Evolutionary conservation across 1,140 invertebrate species (phyloP).

Genomic region (Drosophila truncata): DNA sequence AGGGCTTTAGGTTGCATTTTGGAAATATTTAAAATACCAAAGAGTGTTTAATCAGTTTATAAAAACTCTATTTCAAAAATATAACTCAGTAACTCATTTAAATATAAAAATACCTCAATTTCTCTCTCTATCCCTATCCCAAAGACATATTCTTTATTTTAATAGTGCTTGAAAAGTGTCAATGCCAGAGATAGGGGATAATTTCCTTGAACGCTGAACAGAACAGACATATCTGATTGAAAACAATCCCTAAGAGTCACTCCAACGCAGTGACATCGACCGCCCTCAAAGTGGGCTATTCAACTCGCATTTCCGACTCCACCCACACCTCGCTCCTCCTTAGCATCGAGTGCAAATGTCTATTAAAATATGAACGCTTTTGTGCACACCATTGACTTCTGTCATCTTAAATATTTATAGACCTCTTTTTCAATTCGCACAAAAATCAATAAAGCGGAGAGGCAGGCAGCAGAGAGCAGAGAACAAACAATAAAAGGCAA

Average conservation of each 20-base stretch:
- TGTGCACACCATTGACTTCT: constrained; percentile 60
- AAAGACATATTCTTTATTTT: not conserved
- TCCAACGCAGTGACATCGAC: not conserved
- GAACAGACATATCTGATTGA: not conserved
- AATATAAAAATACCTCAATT: not conserved
- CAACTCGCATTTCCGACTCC: constrained; percentile 13
- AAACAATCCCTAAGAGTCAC: constrained; percentile 11
- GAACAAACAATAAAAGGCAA: constrained; percentile 2
- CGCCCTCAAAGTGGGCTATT: constrained; percentile 3
- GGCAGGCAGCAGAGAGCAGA: not conserved
- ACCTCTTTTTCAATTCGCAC: constrained; percentile 33
- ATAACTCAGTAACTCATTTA: not conserved
- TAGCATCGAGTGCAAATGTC: constrained; percentile 14
- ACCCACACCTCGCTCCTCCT: not conserved
- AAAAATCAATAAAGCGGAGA: constrained; percentile 51
- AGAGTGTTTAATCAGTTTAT: not conserved
- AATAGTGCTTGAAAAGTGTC: not conserved
- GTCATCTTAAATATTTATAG: constrained; percentile 69
- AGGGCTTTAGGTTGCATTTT: not conserved
- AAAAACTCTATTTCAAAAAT: not conserved
- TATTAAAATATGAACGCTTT: constrained; percentile 56
- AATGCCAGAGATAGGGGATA: constrained; percentile 1
- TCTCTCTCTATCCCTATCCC: not conserved
- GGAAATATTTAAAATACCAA: not conserved
- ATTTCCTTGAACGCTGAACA: not conserved